Percentiles rank a stretch among this genome's conserved stretches.
phyloP scores from a whole-genome alignment of 2,797 vertebrate genomes.

The Eulemur coronatus region DNA sequence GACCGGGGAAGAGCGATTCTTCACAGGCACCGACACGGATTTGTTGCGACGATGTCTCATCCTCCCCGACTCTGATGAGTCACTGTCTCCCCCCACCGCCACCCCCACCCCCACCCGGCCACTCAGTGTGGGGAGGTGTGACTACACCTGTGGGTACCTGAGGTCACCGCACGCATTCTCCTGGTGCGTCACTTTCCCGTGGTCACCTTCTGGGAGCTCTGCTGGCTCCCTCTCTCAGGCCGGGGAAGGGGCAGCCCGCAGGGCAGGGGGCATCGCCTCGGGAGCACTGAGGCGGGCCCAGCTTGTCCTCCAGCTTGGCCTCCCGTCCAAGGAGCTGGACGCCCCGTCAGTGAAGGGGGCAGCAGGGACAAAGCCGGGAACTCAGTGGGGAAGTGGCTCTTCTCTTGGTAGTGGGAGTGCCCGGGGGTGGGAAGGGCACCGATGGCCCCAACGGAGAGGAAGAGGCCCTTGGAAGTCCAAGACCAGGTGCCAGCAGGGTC shows the following conservation, averaged over 20 bases:
- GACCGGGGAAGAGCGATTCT: background rate
- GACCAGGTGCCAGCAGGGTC: background rate
- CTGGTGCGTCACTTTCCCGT: background rate
- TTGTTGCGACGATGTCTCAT: fast-evolving
- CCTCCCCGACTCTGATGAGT: background rate
- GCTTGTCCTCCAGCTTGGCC: too few relatives aligned
- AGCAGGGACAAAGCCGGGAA: background rate
- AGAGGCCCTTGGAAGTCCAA: background rate
- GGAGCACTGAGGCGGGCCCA: background rate
- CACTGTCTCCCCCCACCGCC: background rate
- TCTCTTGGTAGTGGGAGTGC: background rate
- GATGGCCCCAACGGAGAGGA: background rate
- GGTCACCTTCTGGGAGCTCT: background rate
- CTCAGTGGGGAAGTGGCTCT: background rate
- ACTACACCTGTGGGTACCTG: background rate
- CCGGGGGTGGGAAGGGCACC: background rate
- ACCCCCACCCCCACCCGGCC: too few relatives aligned
- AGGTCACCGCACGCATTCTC: fast-evolving
- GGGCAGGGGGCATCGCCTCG: too few relatives aligned
- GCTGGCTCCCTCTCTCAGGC: background rate
- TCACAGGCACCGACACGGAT: fast-evolving
- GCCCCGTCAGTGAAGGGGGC: background rate
- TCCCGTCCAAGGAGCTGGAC: background rate
- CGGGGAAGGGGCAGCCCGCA: background rate
- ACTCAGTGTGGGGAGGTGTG: fast-evolving